phyloP scores from a whole-genome alignment of 2,888 invertebrate genomes.

The Limnephilus lunatus region DNA sequence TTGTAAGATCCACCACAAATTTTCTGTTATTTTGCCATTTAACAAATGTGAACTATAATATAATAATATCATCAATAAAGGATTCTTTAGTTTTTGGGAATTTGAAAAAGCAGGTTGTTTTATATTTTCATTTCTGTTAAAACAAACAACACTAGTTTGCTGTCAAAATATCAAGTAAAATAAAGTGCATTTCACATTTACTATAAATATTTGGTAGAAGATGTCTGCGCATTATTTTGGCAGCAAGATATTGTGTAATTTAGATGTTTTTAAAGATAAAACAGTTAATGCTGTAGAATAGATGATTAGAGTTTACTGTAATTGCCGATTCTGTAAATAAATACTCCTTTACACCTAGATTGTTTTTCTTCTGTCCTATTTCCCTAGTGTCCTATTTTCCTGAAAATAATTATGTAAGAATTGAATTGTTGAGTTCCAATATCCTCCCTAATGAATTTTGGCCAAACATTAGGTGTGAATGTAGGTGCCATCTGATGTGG shows the following conservation, averaged over 20 bases:
- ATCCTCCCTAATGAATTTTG: no score
- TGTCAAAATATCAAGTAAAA: constrained; percentile 53
- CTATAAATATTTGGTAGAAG: constrained; percentile 60
- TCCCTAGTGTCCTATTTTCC: background rate
- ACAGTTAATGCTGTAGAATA: constrained; percentile 65
- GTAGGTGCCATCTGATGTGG: no score
- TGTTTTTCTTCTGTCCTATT: constrained; percentile 42
- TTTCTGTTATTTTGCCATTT: constrained; percentile 42
- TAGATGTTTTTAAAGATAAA: constrained; percentile 65
- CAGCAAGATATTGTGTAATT: constrained; percentile 64
- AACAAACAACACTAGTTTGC: constrained; percentile 49
- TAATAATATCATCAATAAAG: constrained; percentile 2
- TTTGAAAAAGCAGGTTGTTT: constrained; percentile 20
- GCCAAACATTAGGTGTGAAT: no score
- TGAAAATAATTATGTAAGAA: background rate
- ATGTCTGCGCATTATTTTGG: constrained; percentile 62
- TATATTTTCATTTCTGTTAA: constrained; percentile 22
- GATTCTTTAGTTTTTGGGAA: constrained; percentile 20
- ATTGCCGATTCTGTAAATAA: constrained; percentile 78
- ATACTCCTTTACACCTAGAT: constrained; percentile 76
- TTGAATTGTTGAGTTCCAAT: no score
- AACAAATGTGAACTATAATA: constrained; percentile 42
- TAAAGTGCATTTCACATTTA: constrained; percentile 59
- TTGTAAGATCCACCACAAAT: constrained; percentile 55
- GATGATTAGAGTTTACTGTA: constrained; percentile 66